Conservation (phyloP, 2,797 vertebrate genomes). For the Vespertilio murinus region DNA sequence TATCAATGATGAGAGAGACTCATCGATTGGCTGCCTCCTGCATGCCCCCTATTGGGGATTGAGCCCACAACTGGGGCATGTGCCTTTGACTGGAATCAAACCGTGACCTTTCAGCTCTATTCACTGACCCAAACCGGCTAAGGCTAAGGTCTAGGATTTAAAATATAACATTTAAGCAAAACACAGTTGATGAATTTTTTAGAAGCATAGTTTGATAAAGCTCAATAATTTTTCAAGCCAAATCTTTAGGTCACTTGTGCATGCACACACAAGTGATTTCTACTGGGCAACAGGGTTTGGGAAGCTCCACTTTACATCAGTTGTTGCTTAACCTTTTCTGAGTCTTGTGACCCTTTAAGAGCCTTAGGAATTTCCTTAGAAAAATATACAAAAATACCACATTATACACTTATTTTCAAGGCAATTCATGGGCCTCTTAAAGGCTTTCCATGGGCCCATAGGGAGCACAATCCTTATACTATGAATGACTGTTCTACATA, state of each 20-base stretch:
- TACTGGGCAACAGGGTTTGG: neutral
- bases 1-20: too few species aligned
- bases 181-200: neutral
- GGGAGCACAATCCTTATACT: neutral
- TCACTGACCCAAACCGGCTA: too few species aligned
- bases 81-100: too few species aligned
- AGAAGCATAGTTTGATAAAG: neutral
- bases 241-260: neutral
- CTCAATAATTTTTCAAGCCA: constrained; percentile 10
- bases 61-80: too few species aligned
- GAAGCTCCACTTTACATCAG: neutral
- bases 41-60: too few species aligned
- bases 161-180: neutral
- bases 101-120: too few species aligned
- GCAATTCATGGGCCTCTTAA: neutral
- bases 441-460: neutral
- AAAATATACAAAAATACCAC: neutral
- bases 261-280: neutral
- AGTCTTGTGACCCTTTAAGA: neutral
- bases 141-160: neutral
- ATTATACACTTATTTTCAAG: constrained; percentile 1
- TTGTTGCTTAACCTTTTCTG: neutral
- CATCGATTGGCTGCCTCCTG: too few species aligned
- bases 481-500: constrained; percentile 14
- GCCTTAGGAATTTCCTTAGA: constrained; percentile 11